Evolutionary conservation across 2,797 vertebrate species (phyloP).

Genomic region (Microctenopoma steveboyesi): DNA sequence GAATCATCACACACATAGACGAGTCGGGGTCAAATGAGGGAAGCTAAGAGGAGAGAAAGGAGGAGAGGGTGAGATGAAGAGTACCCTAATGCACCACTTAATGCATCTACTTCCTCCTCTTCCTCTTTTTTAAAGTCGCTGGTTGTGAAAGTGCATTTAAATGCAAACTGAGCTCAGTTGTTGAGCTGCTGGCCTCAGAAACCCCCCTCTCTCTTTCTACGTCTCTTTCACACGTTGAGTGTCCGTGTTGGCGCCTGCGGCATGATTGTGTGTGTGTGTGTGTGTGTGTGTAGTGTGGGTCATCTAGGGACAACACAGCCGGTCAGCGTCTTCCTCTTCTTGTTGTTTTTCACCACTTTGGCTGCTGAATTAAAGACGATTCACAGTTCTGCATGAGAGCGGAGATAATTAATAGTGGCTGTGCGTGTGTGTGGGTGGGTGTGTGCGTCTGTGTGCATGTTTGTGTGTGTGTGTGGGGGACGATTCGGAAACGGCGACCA

Average conservation of each 20-base stretch:
- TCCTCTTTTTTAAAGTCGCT: slow-evolving; percentile 5
- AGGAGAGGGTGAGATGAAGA: slow-evolving; percentile 30
- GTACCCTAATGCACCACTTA: slow-evolving; percentile 24
- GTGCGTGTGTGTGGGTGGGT: slow-evolving; percentile 18
- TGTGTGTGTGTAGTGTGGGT: slow-evolving; percentile 16
- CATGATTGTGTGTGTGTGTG: slow-evolving; percentile 6
- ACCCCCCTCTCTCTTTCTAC: slow-evolving; percentile 7
- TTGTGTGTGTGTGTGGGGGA: not conserved
- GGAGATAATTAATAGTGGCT: slow-evolving; percentile 62
- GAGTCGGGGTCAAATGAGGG: not conserved
- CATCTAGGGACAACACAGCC: slow-evolving; percentile 24
- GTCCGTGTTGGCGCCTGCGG: slow-evolving; percentile 13
- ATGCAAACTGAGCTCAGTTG: slow-evolving; percentile 51
- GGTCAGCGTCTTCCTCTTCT: slow-evolving; percentile 8
- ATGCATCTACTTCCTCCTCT: slow-evolving; percentile 9
- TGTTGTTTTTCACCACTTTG: slow-evolving; percentile 19
- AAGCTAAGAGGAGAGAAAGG: slow-evolving; percentile 24
- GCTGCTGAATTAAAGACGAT: slow-evolving; percentile 40
- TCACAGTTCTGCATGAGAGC: slow-evolving; percentile 62
- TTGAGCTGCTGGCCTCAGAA: slow-evolving; percentile 49
- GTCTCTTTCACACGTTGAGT: slow-evolving; percentile 29
- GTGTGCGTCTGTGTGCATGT: slow-evolving; percentile 22
- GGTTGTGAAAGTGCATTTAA: slow-evolving; percentile 49
- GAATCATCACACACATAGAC: no score
- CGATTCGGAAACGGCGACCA: slow-evolving; percentile 32